These are phyloP conservation scores for Luscinia luscinia DNA, from an alignment of 2,797 vertebrate species.

Conservation along the genomic window DNA sequence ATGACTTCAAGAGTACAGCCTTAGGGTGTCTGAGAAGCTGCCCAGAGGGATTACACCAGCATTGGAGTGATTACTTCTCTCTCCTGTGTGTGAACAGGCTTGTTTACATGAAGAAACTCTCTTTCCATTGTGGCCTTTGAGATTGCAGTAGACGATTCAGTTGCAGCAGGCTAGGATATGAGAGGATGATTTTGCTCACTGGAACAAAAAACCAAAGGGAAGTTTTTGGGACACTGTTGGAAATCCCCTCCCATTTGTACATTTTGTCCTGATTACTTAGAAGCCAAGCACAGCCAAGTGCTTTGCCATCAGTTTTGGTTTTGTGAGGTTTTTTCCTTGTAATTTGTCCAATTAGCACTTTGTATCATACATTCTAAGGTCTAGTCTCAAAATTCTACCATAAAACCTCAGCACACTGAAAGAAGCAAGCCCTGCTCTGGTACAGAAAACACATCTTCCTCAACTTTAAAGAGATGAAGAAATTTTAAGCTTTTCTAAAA, in stretches of 20 bases:
- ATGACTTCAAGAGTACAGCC: not conserved
- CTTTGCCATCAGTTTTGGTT: not conserved
- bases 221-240: not conserved
- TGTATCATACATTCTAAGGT: not conserved
- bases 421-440: not conserved
- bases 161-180: not conserved
- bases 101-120: constrained; percentile 6
- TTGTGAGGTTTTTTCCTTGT: not conserved
- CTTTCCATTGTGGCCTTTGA: not conserved
- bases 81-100: not conserved
- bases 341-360: not conserved
- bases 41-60: not conserved
- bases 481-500: not conserved
- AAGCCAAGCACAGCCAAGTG: not conserved
- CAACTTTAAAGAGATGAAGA: not conserved
- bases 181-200: not conserved
- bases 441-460: not conserved
- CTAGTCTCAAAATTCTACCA: not conserved
- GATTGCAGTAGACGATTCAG: not conserved
- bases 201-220: not conserved
- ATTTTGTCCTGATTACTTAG: not conserved
- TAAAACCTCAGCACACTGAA: not conserved
- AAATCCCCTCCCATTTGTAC: not conserved
- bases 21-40: not conserved
- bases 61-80: not conserved